Percentiles rank a stretch among this genome's conserved stretches.
phyloP scores from a whole-genome alignment of 2,113 vertebrate genomes.

The Sula dactylatra region DNA sequence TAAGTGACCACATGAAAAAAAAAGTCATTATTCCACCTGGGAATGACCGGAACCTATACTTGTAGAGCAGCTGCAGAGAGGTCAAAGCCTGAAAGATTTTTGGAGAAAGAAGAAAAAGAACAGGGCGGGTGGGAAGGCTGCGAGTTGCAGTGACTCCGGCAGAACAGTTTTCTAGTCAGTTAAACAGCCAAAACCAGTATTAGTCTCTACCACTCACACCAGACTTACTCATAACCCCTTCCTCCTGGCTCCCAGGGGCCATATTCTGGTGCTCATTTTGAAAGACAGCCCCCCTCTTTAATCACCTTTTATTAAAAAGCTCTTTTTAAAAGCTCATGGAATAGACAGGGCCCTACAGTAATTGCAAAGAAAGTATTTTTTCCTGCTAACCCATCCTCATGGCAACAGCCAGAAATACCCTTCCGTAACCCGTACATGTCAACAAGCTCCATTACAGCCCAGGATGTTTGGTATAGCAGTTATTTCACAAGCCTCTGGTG shows the following conservation, averaged over 20 bases:
- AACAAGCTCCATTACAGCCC: constrained; percentile 56
- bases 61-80: neutral
- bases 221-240: neutral
- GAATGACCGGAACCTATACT: neutral
- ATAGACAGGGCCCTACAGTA: neutral
- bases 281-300: neutral
- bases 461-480: constrained; percentile 63
- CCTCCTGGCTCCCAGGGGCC: neutral
- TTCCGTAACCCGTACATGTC: constrained; percentile 51
- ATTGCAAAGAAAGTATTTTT: neutral
- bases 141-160: neutral
- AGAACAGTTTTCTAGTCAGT: neutral
- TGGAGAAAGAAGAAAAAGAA: neutral
- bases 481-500: constrained; percentile 72
- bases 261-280: neutral
- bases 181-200: neutral
- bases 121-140: neutral
- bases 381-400: constrained; percentile 45
- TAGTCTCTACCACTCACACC: neutral
- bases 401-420: constrained; percentile 67
- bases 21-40: neutral
- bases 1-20: neutral
- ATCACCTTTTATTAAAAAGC: neutral
- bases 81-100: neutral
- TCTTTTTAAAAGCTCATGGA: neutral